Conservation (phyloP, 1,140 invertebrate genomes). For the Drosophila pallidifrons region DNA sequence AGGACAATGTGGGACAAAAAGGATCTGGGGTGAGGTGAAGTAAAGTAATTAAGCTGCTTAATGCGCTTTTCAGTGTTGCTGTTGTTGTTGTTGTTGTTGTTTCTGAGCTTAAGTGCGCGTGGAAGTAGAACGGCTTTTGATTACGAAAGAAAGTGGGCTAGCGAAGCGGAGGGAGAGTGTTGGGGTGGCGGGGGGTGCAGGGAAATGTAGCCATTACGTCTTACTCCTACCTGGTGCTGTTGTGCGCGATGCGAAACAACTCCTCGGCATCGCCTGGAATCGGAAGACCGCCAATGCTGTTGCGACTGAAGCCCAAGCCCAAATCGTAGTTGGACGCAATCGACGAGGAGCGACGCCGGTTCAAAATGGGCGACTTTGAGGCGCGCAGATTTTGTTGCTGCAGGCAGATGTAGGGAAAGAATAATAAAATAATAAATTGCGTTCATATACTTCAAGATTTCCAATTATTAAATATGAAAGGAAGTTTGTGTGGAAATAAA, state of each 20-base stretch:
- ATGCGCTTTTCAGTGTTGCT: neutral
- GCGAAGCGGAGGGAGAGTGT: neutral
- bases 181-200: neutral
- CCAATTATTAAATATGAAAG: too few species aligned
- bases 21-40: neutral
- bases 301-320: slow-evolving; percentile 42
- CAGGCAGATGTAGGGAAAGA: neutral
- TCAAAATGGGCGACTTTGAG: slow-evolving; percentile 73
- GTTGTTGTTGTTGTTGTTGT: too few species aligned
- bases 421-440: neutral
- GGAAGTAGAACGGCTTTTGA: too few species aligned
- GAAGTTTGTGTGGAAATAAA: too few species aligned
- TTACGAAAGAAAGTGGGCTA: too few species aligned
- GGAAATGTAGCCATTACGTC: neutral
- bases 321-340: slow-evolving; percentile 68
- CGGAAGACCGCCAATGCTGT: slow-evolving; percentile 46
- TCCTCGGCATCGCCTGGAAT: slow-evolving; percentile 33
- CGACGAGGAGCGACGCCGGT: slow-evolving; percentile 72
- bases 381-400: slow-evolving; percentile 55
- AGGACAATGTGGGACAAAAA: neutral
- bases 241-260: slow-evolving; percentile 51
- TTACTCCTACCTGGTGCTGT: slow-evolving; percentile 47
- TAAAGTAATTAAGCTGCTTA: slow-evolving; percentile 35
- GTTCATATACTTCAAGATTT: too few species aligned
- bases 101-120: neutral